phyloP scores from a whole-genome alignment of 2,888 invertebrate genomes.

The Reticulitermes lucifugus region DNA sequence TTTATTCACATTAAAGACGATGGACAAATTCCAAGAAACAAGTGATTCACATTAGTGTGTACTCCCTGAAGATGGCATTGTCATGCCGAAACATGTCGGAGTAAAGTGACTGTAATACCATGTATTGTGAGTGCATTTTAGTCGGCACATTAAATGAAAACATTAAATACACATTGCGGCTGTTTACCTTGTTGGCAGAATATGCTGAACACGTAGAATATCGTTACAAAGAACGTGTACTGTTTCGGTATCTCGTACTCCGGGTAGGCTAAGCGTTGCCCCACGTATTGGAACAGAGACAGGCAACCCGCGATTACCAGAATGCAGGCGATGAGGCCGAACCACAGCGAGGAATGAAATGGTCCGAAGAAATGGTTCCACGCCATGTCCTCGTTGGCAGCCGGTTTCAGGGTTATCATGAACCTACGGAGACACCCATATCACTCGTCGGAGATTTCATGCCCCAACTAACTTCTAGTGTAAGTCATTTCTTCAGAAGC shows the following conservation, averaged over 20 bases:
- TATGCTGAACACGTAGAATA: slow-evolving; percentile 20
- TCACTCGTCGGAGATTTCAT: too few species aligned
- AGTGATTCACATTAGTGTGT: too few species aligned
- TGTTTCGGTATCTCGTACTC: slow-evolving; percentile 9
- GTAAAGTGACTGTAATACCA: too few species aligned
- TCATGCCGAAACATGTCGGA: too few species aligned
- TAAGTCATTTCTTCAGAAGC: too few species aligned
- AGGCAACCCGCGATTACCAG: slow-evolving; percentile 5
- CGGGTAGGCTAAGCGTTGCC: background rate
- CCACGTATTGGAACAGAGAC: slow-evolving; percentile 15
- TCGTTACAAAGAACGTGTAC: background rate
- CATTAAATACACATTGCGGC: too few species aligned
- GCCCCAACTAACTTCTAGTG: too few species aligned
- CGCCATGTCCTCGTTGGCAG: background rate
- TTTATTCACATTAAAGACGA: too few species aligned
- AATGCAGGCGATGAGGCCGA: slow-evolving; percentile 5
- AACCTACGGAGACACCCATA: background rate
- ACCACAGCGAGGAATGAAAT: background rate
- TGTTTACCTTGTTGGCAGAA: slow-evolving; percentile 19
- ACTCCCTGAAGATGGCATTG: too few species aligned
- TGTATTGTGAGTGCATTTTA: too few species aligned
- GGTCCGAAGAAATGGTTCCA: slow-evolving; percentile 25
- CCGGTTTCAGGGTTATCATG: background rate
- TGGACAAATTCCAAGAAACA: too few species aligned
- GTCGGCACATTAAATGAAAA: too few species aligned